Base-by-base conservation (phyloP, 2,113 vertebrate species). In the Eurystomus gularis region DNA sequence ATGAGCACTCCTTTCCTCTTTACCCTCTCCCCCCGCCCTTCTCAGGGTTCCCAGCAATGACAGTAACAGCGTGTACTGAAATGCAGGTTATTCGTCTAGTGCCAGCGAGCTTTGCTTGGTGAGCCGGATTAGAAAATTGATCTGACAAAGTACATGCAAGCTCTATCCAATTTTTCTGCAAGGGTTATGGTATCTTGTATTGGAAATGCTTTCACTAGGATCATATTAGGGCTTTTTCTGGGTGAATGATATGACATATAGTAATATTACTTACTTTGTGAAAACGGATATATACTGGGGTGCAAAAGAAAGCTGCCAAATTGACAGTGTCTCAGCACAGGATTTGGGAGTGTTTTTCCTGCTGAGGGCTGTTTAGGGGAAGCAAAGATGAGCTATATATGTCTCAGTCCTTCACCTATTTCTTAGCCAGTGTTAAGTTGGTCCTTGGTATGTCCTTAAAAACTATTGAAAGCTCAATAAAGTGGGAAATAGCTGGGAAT, bases 121-220 rank as follows among this genome's bases (percentile, higher is more conserved):
- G 90, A 96, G 79, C 29, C 2, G 8, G 79, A 35, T 90, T 75
- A 78, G 85, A 81, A 95, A 88, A 92, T 14, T 83, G 93, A 94
- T 93, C 82, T 96, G 92, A 93, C 82, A 78, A 71, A 94, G 85
- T 55, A 88, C 54, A 42, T 26, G 31, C 0, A 4, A 78, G 35
- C 44, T 25, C 52, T 52, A 26, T 33, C 61, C 57, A n/a, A 24
- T 71, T 84, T 83, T 94, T 75, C 87, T 90, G 76, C 64, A 83
- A 78, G 72, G 42, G 68, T 82, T 92, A 77, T 10, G 1, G 88
- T 75, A 40, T n/a, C 60, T 90, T 78, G 18, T 49, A 82, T 55
- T 92, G 76, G 72, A 92, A 96, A 78, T 2, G 15, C 88, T 83
- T 92, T 88, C 60, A 40, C 82, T 81, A 46, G 70, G 79, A 95